phyloP scores from a whole-genome alignment of 2,797 vertebrate species.

The Sebastes itinus region DNA sequence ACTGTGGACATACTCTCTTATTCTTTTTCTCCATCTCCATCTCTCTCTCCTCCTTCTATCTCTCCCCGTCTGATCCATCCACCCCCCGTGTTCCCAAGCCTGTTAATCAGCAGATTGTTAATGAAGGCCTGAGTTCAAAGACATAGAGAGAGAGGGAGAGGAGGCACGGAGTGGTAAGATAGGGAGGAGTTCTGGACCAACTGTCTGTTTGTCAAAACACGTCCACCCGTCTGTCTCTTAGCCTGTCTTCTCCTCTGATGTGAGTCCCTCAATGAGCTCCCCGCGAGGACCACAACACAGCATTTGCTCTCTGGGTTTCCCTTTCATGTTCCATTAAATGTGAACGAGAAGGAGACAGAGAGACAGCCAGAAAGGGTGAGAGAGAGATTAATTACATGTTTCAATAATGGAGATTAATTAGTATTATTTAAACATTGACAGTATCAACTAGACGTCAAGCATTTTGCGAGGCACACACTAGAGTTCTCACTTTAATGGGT shows the following conservation, averaged over 20 bases:
- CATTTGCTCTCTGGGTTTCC: conserved; percentile 73
- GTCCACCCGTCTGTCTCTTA: conserved; percentile 78
- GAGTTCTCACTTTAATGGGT: conserved; percentile 67
- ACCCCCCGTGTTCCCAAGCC: conserved; percentile 71
- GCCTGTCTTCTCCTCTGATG: conserved; percentile 76
- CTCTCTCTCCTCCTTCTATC: conserved; percentile 42
- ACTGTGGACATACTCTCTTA: conserved; percentile 8
- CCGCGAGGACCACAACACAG: conserved; percentile 72
- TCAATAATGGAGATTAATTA: conserved; percentile 80
- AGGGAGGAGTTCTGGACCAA: conserved; percentile 76
- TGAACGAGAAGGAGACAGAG: conserved; percentile 61
- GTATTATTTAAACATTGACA: conserved; percentile 81
- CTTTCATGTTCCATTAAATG: conserved; percentile 82
- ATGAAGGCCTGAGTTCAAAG: conserved; percentile 83
- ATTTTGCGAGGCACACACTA: conserved; percentile 59
- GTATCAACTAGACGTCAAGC: conserved; percentile 71
- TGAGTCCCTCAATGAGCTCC: conserved; percentile 73
- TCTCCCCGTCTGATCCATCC: conserved; percentile 62
- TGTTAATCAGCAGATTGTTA: conserved; percentile 84
- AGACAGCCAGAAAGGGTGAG: conserved; percentile 67
- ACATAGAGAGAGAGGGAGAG: conserved; percentile 48
- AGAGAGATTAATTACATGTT: conserved; percentile 80
- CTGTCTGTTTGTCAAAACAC: conserved; percentile 81
- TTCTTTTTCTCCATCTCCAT: conserved; percentile 34
- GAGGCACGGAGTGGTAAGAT: conserved; percentile 58